phyloP scores from a whole-genome alignment of 2,888 invertebrate species.

The Scotopteryx bipunctaria region DNA sequence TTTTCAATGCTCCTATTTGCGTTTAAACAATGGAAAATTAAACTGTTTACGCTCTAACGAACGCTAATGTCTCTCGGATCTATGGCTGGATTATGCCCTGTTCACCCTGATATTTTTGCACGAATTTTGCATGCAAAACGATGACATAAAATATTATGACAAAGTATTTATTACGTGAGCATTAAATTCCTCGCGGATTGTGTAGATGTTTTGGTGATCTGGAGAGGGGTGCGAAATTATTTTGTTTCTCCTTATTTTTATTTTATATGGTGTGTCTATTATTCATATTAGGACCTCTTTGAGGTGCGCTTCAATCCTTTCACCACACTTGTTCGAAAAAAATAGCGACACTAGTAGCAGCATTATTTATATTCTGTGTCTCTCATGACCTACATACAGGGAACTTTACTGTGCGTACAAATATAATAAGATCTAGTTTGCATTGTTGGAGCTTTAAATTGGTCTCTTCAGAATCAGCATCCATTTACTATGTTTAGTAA shows the following conservation, averaged over 20 bases:
- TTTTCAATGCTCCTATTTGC: conserved; percentile 52
- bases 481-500: conserved; percentile 6
- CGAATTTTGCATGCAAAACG: conserved; percentile 33
- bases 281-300: too few species aligned
- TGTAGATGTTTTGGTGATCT: conserved; percentile 32
- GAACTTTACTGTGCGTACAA: too few species aligned
- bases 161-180: conserved; percentile 37
- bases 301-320: too few species aligned
- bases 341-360: too few species aligned
- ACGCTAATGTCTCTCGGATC: conserved; percentile 52
- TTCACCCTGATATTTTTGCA: conserved; percentile 35
- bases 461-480: neutral
- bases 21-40: conserved; percentile 72
- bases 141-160: conserved; percentile 41
- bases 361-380: too few species aligned
- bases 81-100: conserved; percentile 34
- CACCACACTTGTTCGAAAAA: too few species aligned
- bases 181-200: conserved; percentile 36
- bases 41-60: conserved; percentile 70
- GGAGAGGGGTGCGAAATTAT: conserved; percentile 24
- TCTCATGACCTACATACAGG: too few species aligned
- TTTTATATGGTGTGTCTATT: neutral
- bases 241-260: conserved; percentile 26
- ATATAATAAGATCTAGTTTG: too few species aligned
- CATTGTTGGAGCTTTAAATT: too few species aligned